Evolutionary conservation across 1,140 invertebrate genomes (phyloP).

Genomic region (Aphis gossypii): DNA sequence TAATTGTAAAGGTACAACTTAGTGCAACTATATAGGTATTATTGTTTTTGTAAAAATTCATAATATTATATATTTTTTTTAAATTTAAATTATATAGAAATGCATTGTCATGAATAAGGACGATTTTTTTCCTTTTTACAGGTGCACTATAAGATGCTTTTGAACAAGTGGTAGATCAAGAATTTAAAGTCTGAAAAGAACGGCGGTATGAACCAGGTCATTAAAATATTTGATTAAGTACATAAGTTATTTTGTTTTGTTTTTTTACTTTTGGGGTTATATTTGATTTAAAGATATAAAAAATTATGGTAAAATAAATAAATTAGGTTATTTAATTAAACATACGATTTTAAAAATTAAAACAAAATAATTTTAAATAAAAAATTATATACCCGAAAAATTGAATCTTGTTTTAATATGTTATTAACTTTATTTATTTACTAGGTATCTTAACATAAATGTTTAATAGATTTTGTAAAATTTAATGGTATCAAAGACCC

Average conservation of each 20-base stretch:
- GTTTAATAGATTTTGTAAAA: not conserved
- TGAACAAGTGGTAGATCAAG: not conserved
- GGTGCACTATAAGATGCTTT: not conserved
- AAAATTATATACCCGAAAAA: not conserved
- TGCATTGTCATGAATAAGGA: not conserved
- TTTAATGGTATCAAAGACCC: not conserved
- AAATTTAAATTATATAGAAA: not conserved
- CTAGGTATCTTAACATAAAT: not conserved
- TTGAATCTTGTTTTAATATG: not conserved
- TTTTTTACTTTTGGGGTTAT: not conserved
- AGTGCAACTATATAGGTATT: no score
- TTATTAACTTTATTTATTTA: not conserved
- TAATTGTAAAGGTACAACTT: no score
- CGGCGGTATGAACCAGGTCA: no score
- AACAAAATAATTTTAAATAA: not conserved
- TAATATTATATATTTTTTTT: no score
- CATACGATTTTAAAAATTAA: not conserved
- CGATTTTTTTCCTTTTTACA: not conserved
- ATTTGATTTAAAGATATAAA: no score
- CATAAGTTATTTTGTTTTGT: not conserved
- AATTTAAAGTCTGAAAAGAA: not conserved
- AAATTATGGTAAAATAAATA: no score
- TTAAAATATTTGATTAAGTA: not conserved
- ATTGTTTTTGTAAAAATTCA: no score
- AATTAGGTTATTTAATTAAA: no score